These are phyloP conservation scores for Callyntrura guangdongensis DNA, from an alignment of 2,888 invertebrate genomes.

Conservation along the genomic window DNA sequence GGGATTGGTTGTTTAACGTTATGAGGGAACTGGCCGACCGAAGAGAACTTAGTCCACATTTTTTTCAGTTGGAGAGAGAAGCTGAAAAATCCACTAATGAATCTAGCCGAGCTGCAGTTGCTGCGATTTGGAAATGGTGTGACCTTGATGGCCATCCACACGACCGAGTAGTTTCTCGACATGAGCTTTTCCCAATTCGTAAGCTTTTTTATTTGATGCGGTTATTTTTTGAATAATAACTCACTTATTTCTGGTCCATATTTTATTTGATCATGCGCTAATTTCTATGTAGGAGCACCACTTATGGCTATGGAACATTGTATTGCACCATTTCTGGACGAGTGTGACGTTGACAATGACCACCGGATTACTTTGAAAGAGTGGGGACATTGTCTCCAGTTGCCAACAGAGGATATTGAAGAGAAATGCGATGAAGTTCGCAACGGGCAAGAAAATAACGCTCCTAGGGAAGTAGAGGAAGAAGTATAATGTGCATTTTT, in stretches of 20 bases:
- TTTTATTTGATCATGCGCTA: neutral
- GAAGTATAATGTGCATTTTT: constrained; percentile 60
- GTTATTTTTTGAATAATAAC: too few relatives aligned
- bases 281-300: constrained; percentile 92
- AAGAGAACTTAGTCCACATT: constrained; percentile 93
- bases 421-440: constrained; percentile 93
- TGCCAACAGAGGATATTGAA: constrained; percentile 89
- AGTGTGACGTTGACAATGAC: constrained; percentile 95
- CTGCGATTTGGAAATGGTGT: constrained; percentile 99
- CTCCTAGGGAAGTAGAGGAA: constrained; percentile 78
- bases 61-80: constrained; percentile 94
- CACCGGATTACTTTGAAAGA: constrained; percentile 96
- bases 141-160: constrained; percentile 97
- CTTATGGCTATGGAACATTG: constrained; percentile 98
- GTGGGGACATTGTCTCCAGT: constrained; percentile 91
- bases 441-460: constrained; percentile 85
- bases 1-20: constrained; percentile 99
- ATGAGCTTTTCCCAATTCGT: constrained; percentile 93
- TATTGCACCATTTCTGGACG: constrained; percentile 97
- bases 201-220: too few relatives aligned
- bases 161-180: constrained; percentile 87
- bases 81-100: constrained; percentile 91
- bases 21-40: constrained; percentile 98
- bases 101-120: constrained; percentile 94
- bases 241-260: too few relatives aligned